Conservation (phyloP, 1,140 invertebrate species). For the Ceratitis capitata region DNA sequence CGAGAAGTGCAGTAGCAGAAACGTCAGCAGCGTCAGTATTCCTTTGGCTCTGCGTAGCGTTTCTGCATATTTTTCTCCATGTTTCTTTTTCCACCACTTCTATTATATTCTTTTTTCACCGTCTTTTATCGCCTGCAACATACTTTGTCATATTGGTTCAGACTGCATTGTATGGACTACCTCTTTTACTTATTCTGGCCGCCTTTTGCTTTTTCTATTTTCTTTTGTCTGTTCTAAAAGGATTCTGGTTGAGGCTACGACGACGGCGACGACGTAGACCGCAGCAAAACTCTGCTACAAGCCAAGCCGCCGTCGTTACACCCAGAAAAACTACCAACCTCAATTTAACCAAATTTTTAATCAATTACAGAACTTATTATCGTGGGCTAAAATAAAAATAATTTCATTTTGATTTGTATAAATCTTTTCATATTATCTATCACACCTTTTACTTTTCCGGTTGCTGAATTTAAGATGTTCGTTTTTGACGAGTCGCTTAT, state of each 20-base stretch:
- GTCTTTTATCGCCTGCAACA: background rate
- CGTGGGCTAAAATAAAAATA: too few species aligned
- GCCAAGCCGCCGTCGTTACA: background rate
- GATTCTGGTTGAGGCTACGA: background rate
- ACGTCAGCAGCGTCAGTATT: background rate
- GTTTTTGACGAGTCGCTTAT: background rate
- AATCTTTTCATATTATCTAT: background rate
- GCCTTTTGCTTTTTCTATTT: background rate
- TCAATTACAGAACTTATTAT: too few species aligned
- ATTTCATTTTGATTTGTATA: too few species aligned
- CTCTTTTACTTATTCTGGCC: background rate
- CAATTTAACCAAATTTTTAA: background rate
- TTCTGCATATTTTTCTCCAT: conserved; percentile 19
- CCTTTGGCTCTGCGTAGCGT: background rate
- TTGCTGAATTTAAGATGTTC: background rate
- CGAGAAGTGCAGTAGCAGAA: background rate
- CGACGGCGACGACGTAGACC: background rate
- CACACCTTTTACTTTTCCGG: conserved; percentile 21
- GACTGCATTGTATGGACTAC: background rate
- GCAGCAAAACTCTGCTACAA: background rate
- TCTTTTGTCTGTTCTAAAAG: too few species aligned
- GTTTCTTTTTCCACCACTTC: background rate
- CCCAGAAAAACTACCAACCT: conserved; percentile 12
- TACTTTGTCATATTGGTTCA: background rate
- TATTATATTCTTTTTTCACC: background rate